phyloP scores from a whole-genome alignment of 1,140 invertebrate genomes.

The Procambarus clarkii region DNA sequence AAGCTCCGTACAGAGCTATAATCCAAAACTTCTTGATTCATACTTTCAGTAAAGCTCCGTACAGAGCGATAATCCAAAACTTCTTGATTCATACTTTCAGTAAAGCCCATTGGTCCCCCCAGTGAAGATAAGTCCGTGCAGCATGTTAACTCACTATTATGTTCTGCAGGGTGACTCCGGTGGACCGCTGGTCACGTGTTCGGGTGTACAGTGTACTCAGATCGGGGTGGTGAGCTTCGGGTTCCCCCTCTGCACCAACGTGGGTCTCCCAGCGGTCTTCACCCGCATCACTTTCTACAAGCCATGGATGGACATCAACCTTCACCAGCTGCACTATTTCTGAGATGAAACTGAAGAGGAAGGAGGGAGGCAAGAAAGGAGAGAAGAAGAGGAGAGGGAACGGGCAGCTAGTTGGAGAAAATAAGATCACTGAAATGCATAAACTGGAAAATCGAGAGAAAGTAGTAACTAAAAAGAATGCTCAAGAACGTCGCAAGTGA shows the following conservation, averaged over 20 bases:
- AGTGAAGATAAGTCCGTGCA: too few species aligned
- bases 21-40: too few species aligned
- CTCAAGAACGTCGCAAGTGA: background rate
- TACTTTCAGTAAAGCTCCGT: too few species aligned
- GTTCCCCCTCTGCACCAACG: constrained; percentile 81
- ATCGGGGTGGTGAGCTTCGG: constrained; percentile 84
- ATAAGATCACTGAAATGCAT: background rate
- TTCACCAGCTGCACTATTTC: constrained; percentile 8
- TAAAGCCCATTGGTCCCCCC: too few species aligned
- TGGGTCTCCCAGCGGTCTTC: constrained; percentile 85
- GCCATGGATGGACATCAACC: constrained; percentile 80
- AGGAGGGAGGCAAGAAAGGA: background rate
- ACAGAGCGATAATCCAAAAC: too few species aligned
- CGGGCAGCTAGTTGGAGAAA: too few species aligned
- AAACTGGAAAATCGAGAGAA: background rate
- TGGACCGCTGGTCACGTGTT: constrained; percentile 74
- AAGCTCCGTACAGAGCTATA: too few species aligned
- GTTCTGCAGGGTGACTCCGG: constrained; percentile 52
- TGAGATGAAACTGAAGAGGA: background rate
- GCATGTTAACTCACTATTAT: too few species aligned
- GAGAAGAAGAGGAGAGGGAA: background rate
- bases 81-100: too few species aligned
- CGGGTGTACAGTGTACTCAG: constrained; percentile 42
- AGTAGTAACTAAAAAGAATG: background rate
- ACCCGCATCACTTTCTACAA: constrained; percentile 83